A percentile compares a stretch with the other conserved stretches of the same genome.
These are phyloP conservation scores for Drosophila nigricruria DNA, from an alignment of 2,888 invertebrate genomes.

Conservation along the genomic window DNA sequence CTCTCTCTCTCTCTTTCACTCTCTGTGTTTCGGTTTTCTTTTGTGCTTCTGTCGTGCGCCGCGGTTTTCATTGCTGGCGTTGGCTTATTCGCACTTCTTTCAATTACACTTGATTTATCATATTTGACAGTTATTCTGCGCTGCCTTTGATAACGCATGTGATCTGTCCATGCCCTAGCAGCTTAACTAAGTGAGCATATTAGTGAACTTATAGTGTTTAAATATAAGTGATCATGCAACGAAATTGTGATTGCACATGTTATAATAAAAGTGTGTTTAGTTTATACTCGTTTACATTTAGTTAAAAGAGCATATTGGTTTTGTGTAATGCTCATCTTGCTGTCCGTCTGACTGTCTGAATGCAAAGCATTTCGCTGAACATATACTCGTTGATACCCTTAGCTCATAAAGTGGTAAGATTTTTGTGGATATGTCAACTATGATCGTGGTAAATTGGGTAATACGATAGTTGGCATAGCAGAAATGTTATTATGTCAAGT, in stretches of 20 bases:
- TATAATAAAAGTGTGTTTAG: neutral
- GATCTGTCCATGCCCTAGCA: conserved; percentile 60
- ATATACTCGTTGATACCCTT: too few relatives aligned
- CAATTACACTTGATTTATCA: conserved; percentile 81
- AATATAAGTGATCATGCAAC: neutral
- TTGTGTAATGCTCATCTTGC: neutral
- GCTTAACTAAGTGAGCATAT: conserved; percentile 2
- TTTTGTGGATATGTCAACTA: too few relatives aligned
- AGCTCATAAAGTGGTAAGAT: too few relatives aligned
- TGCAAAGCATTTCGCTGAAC: too few relatives aligned
- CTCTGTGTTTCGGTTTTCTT: conserved; percentile 25
- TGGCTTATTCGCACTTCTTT: conserved; percentile 80
- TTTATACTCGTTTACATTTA: neutral
- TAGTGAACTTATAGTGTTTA: neutral
- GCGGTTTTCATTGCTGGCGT: conserved; percentile 60
- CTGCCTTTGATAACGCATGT: conserved; percentile 45
- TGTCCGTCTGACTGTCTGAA: too few relatives aligned
- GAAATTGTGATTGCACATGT: neutral
- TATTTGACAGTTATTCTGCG: conserved; percentile 72
- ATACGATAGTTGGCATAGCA: too few relatives aligned
- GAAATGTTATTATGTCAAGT: too few relatives aligned
- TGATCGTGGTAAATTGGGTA: too few relatives aligned
- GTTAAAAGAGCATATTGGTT: neutral
- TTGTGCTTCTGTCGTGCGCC: conserved; percentile 34
- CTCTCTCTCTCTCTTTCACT: conserved; percentile 9